Conservation (phyloP, 2,888 invertebrate species). For the Ormyrus labotus region DNA sequence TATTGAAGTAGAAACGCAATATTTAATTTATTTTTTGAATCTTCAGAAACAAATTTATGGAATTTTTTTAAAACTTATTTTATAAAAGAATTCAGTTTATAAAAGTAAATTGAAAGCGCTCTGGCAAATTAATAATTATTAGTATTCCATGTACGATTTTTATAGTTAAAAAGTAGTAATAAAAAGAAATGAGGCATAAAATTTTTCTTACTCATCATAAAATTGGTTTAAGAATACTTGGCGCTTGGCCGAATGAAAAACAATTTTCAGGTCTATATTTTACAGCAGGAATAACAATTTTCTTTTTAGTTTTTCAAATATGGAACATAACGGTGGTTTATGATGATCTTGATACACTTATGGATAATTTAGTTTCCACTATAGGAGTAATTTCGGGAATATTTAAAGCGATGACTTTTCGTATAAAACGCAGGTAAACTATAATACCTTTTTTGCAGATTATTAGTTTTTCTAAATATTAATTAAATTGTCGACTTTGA, state of each 20-base stretch:
- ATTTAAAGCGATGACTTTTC: slow-evolving; percentile 28
- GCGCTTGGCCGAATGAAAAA: slow-evolving; percentile 25
- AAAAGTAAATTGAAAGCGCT: background rate
- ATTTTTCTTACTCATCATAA: slow-evolving; percentile 44
- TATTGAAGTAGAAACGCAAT: background rate
- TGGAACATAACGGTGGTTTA: slow-evolving; percentile 35
- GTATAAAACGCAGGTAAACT: slow-evolving; percentile 26
- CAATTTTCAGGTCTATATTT: slow-evolving; percentile 34
- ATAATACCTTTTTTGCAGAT: background rate
- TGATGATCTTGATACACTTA: slow-evolving; percentile 40
- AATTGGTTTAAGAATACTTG: slow-evolving; percentile 36
- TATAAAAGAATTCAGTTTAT: background rate
- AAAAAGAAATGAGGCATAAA: background rate
- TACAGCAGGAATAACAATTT: slow-evolving; percentile 1
- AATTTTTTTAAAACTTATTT: background rate
- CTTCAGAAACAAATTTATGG: background rate
- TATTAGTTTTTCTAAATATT: background rate
- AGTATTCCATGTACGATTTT: background rate
- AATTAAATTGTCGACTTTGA: background rate
- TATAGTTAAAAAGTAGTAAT: background rate
- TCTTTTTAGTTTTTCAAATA: slow-evolving; percentile 40
- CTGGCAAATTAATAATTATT: background rate
- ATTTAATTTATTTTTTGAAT: background rate
- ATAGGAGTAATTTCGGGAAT: slow-evolving; percentile 36
- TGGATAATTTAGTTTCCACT: slow-evolving; percentile 49